A percentile compares a stretch with the other conserved stretches of the same genome.
These are phyloP conservation scores for Drymonia ruficornis DNA, from an alignment of 2,888 invertebrate species.

Conservation along the genomic window DNA sequence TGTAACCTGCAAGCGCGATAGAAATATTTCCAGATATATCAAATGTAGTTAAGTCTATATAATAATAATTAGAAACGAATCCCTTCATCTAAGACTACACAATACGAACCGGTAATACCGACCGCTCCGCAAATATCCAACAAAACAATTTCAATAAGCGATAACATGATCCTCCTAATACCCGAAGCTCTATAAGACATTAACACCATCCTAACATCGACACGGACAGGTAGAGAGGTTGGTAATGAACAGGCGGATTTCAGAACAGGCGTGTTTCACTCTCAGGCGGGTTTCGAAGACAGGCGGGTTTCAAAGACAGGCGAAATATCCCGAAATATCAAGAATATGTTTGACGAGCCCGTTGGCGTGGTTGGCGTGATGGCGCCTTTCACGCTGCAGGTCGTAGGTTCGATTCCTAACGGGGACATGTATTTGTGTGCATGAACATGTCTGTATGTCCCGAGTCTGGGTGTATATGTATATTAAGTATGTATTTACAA, in stretches of 20 bases:
- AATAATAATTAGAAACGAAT: background rate
- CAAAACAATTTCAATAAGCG: background rate
- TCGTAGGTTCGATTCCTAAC: no score
- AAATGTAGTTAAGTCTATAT: no score
- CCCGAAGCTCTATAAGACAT: background rate
- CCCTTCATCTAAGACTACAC: background rate
- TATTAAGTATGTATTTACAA: no score
- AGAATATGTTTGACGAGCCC: no score
- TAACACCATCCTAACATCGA: background rate
- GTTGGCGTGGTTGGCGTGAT: no score
- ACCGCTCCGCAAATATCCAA: background rate
- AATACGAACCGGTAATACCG: background rate
- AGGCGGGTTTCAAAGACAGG: background rate
- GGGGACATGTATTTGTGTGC: no score
- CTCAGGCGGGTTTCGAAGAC: background rate
- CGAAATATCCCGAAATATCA: background rate
- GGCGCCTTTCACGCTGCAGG: no score
- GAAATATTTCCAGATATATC: no score
- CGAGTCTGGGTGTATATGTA: no score
- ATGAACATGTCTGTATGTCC: no score
- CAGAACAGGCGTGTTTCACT: no score
- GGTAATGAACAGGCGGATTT: background rate
- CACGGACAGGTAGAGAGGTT: background rate
- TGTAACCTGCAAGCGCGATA: no score
- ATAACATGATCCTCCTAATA: slow-evolving; percentile 1